phyloP scores from a whole-genome alignment of 2,113 vertebrate genomes.

The Pao palembangensis region DNA sequence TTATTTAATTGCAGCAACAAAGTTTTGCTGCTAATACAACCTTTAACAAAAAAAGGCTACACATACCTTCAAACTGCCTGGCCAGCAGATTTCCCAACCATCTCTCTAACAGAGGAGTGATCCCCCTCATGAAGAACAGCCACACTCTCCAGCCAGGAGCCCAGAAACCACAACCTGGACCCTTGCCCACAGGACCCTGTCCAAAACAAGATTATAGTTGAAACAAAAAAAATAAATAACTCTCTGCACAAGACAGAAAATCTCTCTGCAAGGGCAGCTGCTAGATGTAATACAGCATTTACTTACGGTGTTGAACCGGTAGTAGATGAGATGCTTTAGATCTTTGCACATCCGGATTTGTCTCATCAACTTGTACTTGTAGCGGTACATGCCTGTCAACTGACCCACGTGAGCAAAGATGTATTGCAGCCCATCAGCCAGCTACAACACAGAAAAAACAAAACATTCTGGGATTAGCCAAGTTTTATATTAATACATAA shows the following conservation, averaged over 20 bases:
- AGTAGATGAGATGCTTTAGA: slow-evolving; percentile 98
- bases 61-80: slow-evolving; percentile 96
- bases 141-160: slow-evolving; percentile 98
- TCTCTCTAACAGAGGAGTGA: slow-evolving; percentile 93
- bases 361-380: slow-evolving; percentile 99
- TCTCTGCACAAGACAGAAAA: not conserved
- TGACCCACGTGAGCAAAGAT: slow-evolving; percentile 99
- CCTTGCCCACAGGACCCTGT: slow-evolving; percentile 97
- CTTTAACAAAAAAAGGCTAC: not conserved
- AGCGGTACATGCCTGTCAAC: slow-evolving; percentile 97
- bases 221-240: not conserved
- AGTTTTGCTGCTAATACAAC: not conserved
- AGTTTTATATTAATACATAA: not conserved
- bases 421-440: slow-evolving; percentile 95
- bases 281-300: not conserved
- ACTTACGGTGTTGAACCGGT: slow-evolving; percentile 96
- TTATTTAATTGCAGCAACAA: not conserved
- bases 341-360: slow-evolving; percentile 99
- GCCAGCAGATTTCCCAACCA: slow-evolving; percentile 98
- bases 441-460: slow-evolving; percentile 68
- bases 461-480: not conserved
- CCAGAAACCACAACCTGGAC: slow-evolving; percentile 99
- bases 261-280: not conserved
- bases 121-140: slow-evolving; percentile 99
- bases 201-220: not conserved